A percentile compares a stretch with the other conserved stretches of the same genome.
phyloP scores from a whole-genome alignment of 2,888 invertebrate species.

The Mythimna pallens region DNA sequence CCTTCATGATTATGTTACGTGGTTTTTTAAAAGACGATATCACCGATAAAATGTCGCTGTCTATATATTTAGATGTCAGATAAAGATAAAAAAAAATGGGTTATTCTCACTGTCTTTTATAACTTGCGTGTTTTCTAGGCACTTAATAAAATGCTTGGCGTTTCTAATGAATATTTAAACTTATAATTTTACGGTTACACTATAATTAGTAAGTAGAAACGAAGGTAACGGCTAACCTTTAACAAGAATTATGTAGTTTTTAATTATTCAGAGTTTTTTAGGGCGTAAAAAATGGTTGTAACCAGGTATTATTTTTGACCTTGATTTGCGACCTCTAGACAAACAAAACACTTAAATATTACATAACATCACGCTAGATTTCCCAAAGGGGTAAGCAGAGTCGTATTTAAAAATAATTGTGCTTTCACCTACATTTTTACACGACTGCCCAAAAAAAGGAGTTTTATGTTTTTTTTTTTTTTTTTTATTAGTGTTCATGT shows the following conservation, averaged over 20 bases:
- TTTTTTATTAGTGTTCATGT: no score
- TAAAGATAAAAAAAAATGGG: no score
- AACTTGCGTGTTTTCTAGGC: constrained; percentile 10
- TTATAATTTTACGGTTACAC: constrained; percentile 3
- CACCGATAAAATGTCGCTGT: no score
- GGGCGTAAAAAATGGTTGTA: background rate
- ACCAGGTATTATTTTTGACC: background rate
- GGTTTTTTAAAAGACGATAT: no score
- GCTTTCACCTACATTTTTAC: background rate
- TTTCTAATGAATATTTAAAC: constrained; percentile 14
- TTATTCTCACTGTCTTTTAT: background rate
- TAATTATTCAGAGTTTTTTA: constrained; percentile 1
- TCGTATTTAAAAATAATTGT: background rate
- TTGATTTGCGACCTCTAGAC: background rate
- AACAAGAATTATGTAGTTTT: background rate
- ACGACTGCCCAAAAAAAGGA: no score
- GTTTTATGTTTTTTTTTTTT: no score
- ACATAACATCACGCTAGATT: background rate
- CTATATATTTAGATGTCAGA: no score
- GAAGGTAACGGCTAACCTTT: background rate
- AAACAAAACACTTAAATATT: background rate
- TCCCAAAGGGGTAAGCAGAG: background rate
- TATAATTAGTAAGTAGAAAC: background rate
- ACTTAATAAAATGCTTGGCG: constrained; percentile 5
- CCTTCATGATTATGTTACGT: no score